Evolutionary conservation across 1,140 invertebrate species (phyloP), one percentile per base, ranked within the genome.

Genomic region (Cotesia chilonis): DNA sequence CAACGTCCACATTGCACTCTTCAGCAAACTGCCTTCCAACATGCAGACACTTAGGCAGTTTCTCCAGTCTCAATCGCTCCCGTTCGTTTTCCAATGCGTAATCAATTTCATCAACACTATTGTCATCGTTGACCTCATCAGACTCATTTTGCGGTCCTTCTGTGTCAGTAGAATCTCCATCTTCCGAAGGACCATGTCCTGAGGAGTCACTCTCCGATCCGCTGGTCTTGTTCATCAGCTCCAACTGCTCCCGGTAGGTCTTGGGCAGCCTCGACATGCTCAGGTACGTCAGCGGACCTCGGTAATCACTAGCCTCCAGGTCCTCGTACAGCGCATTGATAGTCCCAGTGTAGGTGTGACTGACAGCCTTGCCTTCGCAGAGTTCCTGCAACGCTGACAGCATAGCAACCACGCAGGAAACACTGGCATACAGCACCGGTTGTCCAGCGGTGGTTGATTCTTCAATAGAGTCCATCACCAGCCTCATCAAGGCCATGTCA

Each of bases 381-480:
- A 97, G 86, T 72, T 93, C 91, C 82, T 96, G 93, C 20, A 98
- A 85, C 4, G 95, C 93, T 47, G 92, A 91, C 12, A 98, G 86
- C 76, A 98, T 89, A 0, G 94, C 91, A 4, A 94, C 92, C 14
- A 97, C 92, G 81, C 95, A 96, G 69, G 92, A 92, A 0, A 97
- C 93, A 80, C 93, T 93, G 0, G 93, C 92, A 69, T 92, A 89
- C 47, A 95, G 88, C 12, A 95, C 90, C 66, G 91, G 88, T n/a
- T 93, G 89, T 57, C 89, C 87, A 12, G 89, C 89, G 3, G 84
- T 83, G 37, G 88, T 88, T 0, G 89, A 89, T 85, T 98, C 95
- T 86, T 96, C 94, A 76, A 97, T 92, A 3, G 94, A 94, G 82
- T 98, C 95, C 90, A 97, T 94, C 73, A 95, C 91, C 95, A 98